phyloP scores from a whole-genome alignment of 2,113 vertebrate genomes.

The Charina bottae region DNA sequence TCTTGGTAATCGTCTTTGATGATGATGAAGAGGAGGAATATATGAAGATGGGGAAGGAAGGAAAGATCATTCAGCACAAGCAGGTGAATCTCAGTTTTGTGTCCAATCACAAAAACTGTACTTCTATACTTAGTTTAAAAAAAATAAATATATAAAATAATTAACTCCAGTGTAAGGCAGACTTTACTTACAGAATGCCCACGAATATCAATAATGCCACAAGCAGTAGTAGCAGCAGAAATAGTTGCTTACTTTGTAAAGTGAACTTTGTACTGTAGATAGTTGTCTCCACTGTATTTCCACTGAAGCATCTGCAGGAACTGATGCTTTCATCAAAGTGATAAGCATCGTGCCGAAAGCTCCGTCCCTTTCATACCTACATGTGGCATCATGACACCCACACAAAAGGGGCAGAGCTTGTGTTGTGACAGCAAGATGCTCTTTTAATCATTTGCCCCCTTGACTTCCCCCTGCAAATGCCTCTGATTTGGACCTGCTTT shows the following conservation, averaged over 20 bases:
- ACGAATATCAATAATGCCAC: neutral
- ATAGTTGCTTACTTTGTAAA: neutral
- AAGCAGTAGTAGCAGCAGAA: neutral
- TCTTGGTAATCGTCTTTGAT: conserved; percentile 88
- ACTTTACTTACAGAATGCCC: neutral
- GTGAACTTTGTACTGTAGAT: neutral
- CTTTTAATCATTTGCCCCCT: neutral
- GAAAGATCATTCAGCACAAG: neutral
- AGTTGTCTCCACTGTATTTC: neutral
- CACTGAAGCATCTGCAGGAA: neutral
- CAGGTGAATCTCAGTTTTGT: neutral
- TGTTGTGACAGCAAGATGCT: neutral
- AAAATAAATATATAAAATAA: neutral
- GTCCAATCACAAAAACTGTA: neutral
- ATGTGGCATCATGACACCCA: neutral
- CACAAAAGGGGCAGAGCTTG: neutral
- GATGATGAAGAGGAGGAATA: neutral
- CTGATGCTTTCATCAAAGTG: neutral
- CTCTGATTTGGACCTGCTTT: neutral
- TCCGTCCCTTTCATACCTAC: neutral
- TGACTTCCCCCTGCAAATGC: neutral
- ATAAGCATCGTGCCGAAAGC: neutral
- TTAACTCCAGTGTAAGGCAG: neutral
- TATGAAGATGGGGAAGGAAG: neutral
- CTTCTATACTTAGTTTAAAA: neutral